Evolutionary conservation across 2,888 invertebrate species (phyloP), one percentile per base, ranked within the genome.

Genomic region (Athalia cordata): DNA sequence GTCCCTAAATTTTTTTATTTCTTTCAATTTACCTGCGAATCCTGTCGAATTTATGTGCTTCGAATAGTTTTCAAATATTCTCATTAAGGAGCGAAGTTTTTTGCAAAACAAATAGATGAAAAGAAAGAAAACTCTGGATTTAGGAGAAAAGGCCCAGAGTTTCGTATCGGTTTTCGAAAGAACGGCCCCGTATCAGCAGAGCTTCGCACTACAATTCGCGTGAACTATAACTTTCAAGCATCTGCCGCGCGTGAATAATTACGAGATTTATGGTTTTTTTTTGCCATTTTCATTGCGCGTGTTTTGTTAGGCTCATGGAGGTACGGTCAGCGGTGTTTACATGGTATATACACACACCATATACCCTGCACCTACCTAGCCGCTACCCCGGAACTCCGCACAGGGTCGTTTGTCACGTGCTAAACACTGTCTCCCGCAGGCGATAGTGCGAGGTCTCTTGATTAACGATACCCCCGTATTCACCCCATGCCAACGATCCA

Each of bases 401-500:
- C 62, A 62, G 11, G 75, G 75, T 75, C 75, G 75, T 75, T 75
- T 75, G 64, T 75, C 75, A 75, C 61, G 75, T 75, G 75, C 75
- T 75, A 75, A 75, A 75, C 75, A 75, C 75, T 75, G 75, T 75
- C 78, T 74, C 74, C 78, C 62, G 78, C 52, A 77, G 61, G 68
- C 62, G 79, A 68, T 57, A 76, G 47, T 77, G 57, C 75, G 82
- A 52, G 45, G 62, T 81, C 85, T 82, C 85, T 78, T 78, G 78
- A 78, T 78, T 78, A 78, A 89, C 87, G 89, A 88, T 87, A 84
- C 84, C 84, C 82, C 84, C 84, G 81, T 83, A 86, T 85, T 82
- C 82, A 62, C 29, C 62, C 61, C 75, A 2, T 50, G 47, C 5
- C 13, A n/a, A 67, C 0, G 49, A 49, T 67, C 50, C 0, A 8